Evolutionary conservation across 2,113 vertebrate genomes (phyloP).

Genomic region (Takifugu bimaculatus): DNA sequence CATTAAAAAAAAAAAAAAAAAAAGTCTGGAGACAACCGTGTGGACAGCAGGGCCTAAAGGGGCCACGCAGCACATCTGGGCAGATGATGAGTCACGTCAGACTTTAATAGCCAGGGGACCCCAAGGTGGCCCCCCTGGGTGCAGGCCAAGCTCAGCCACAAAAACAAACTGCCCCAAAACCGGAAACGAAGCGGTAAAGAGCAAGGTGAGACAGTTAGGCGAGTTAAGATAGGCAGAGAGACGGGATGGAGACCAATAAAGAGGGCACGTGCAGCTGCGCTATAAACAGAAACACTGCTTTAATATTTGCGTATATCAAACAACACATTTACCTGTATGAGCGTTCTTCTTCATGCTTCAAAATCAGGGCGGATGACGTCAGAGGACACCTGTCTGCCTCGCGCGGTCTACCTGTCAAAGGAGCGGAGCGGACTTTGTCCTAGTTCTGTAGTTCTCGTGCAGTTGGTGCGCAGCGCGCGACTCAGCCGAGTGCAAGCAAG

Average conservation of each 20-base stretch:
- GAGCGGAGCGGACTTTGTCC: neutral
- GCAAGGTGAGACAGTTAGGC: constrained; percentile 13
- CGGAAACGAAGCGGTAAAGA: constrained; percentile 1
- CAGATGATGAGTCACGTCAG: constrained; percentile 51
- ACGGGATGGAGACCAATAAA: neutral
- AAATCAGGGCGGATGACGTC: too few species aligned
- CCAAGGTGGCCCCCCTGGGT: constrained; percentile 25
- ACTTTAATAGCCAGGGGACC: constrained; percentile 40
- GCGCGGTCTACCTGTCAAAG: too few species aligned
- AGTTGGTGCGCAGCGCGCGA: too few species aligned
- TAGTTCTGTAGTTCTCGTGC: too few species aligned
- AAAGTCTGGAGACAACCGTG: neutral
- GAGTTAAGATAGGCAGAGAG: constrained; percentile 9
- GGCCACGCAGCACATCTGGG: constrained; percentile 37
- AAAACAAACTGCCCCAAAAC: constrained; percentile 25
- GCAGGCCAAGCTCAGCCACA: constrained; percentile 31
- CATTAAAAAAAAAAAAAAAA: constrained; percentile 13
- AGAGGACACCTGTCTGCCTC: too few species aligned
- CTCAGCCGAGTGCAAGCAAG: neutral
- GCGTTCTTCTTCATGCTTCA: constrained; percentile 63
- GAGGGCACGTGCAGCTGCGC: too few species aligned
- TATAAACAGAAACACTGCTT: too few species aligned
- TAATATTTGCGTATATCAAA: too few species aligned
- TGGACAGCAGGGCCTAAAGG: constrained; percentile 37
- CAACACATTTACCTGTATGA: constrained; percentile 46